A percentile compares a stretch with the other conserved stretches of the same genome.
Conservation (phyloP, 2,113 vertebrate species). For the Planiliza haematocheilus region DNA sequence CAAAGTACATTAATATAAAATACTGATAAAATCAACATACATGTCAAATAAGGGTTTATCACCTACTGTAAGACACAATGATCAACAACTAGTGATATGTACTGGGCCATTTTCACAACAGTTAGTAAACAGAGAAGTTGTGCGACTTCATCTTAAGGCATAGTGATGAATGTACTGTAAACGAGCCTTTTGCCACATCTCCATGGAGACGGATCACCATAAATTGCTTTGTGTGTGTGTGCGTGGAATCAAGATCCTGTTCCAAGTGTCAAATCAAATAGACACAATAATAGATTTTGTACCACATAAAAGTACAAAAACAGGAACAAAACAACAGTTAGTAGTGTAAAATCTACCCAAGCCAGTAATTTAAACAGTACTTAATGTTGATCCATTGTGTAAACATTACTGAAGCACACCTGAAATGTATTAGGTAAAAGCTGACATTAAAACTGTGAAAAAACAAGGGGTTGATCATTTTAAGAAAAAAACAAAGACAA, state of each 20-base stretch:
- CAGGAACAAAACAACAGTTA: neutral
- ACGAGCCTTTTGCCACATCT: no score
- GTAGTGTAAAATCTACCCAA: constrained; percentile 24
- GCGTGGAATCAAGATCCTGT: neutral
- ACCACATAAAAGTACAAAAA: constrained; percentile 16
- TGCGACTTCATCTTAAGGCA: constrained; percentile 14
- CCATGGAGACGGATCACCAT: no score
- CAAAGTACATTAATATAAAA: constrained; percentile 2
- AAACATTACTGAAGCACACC: constrained; percentile 31
- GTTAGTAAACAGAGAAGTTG: neutral
- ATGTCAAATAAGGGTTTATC: neutral
- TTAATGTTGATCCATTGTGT: constrained; percentile 16
- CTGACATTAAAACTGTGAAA: neutral
- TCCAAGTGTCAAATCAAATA: constrained; percentile 1
- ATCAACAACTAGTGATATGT: constrained; percentile 11
- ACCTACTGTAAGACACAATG: constrained; percentile 13
- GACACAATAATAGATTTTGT: neutral
- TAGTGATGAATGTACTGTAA: constrained; percentile 3
- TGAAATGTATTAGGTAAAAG: constrained; percentile 10
- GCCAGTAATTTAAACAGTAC: neutral
- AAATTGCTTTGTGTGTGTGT: no score
- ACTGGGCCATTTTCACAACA: neutral
- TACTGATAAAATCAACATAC: neutral
- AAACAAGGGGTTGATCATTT: neutral
- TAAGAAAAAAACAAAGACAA: neutral